phyloP scores from a whole-genome alignment of 2,797 vertebrate genomes.

The Balearica regulorum region DNA sequence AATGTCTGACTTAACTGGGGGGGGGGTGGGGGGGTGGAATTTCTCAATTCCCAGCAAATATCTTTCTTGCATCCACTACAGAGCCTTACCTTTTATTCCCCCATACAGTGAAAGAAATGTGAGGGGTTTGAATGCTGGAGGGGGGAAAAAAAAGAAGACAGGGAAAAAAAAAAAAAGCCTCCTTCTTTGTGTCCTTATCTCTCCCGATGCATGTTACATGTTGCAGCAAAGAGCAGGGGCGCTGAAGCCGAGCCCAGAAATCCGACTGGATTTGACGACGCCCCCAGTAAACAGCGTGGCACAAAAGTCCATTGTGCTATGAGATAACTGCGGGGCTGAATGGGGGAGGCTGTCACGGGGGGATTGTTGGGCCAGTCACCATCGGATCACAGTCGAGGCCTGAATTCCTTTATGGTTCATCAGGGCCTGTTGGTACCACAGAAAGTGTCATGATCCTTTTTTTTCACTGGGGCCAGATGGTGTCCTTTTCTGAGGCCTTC shows the following conservation, averaged over 20 bases:
- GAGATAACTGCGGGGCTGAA: conserved; percentile 79
- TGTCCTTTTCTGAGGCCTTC: conserved; percentile 95
- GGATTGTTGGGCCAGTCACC: conserved; percentile 81
- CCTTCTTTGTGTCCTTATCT: conserved; percentile 68
- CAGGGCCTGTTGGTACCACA: conserved; percentile 98
- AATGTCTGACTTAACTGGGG: background rate
- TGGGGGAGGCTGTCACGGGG: conserved; percentile 81
- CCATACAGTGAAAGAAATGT: conserved; percentile 48
- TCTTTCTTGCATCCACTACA: conserved; percentile 10
- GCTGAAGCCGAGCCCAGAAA: conserved; percentile 71
- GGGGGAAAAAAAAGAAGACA: background rate
- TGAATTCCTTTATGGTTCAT: conserved; percentile 97
- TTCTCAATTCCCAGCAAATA: conserved; percentile 2
- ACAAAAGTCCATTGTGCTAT: conserved; percentile 83
- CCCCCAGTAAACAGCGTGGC: conserved; percentile 76
- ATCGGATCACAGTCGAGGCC: conserved; percentile 83
- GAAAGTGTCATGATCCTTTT: conserved; percentile 98
- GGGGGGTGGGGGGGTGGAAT: background rate
- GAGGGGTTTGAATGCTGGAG: conserved; percentile 10
- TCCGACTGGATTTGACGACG: conserved; percentile 75
- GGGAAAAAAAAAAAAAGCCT: background rate
- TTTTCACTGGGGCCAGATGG: conserved; percentile 96
- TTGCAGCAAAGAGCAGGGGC: conserved; percentile 64
- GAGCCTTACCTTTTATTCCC: conserved; percentile 52
- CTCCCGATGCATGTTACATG: conserved; percentile 59